Base-by-base conservation (phyloP, 2,888 invertebrate genomes). In the Sabellastarte sp. region DNA sequence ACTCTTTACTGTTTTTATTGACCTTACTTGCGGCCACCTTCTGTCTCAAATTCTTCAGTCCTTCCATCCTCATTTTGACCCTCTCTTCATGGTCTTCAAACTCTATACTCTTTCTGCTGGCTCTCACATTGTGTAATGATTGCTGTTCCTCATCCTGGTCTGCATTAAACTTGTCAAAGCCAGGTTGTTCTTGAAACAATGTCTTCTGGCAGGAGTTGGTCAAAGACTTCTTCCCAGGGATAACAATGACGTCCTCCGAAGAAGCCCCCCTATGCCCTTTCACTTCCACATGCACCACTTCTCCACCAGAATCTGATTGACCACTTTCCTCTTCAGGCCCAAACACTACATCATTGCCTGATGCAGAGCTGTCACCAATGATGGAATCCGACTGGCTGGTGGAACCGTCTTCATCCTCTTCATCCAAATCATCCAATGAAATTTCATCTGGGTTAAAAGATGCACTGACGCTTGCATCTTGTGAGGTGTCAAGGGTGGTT, bases 361-460 rank as follows among this genome's bases (percentile, higher is more conserved):
- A 56, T 10, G 59, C 41, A 24, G 57, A n/a, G 15, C 58, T 50
- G n/a, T 56, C 52, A 3, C 30, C 50, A 24, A 58, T 32, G 32
- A 57, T 57, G 24, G 50, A 28, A 4, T 41, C 59, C 2, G 50
- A 55, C 55, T 51, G 57, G 15, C 32, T 32, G 52, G 32, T 65
- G 26, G 5, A 4, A 29, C 29, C 60, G 15, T 26, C 52, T 5
- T 61, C 63, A 20, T 66, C 65, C 32, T 64, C 70, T 29, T 70
- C 70, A 52, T 69, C 70, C 10, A 62, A 60, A 41, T 70, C 59
- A 50, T 74, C 73, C 3, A 71, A 20, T 5, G 63, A 64, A 50
- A 72, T 74, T 59, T 75, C 74, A 24, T 71, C 75, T 20, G 72
- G 72, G 61, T 73, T 74, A 29, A 53, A n/a, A 30, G 64, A 24